Evolutionary conservation across 1,140 invertebrate genomes (phyloP), one percentile per base, ranked within the genome.

Genomic region (Sinonovacula constricta): DNA sequence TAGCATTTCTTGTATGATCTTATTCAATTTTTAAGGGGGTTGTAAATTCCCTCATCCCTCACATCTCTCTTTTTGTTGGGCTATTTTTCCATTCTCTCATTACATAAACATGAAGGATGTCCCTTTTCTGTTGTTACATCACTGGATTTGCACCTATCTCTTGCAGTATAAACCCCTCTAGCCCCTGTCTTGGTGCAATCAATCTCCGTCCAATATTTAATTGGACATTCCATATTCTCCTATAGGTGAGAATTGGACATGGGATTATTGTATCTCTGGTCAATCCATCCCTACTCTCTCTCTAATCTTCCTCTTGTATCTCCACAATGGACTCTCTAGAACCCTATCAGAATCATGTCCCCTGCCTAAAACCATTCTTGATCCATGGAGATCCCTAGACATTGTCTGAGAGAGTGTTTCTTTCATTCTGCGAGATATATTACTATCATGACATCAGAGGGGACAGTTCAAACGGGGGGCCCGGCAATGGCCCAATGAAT

Each of bases 221-320:
- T 67, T 76, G 31, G 67, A 67, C 51, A 76, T 67, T 76, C 63
- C 56, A 66, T 39, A 18, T 31, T 66, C 53, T 26, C 51, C 26
- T 39, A 45, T 2, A 62, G 24, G 63, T 67, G 51, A 28, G 18
- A 76, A 76, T 76, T 54, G 34, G 49, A 30, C 2, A 24, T 7
- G 7, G 54, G 72, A 66, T 76, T 76, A 76, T n/a, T n/a, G 51
- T 67, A 67, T 76, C 72, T 66, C 66, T 76, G 33, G 45, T 15
- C 57, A 60, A 60, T 60, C n/a, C 28, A 18, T 60, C 15, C 30
- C 26, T 60, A 1, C 30, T 24, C 18, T 60, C 24, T 28, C n/a
- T 24, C n/a, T 53, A 18, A 53, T n/a, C n/a, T n/a, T 53, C 18
- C 51, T 53, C 18, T 1, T 53, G 51, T 53, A 53, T 53, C 26